A percentile compares a stretch with the other conserved stretches of the same genome.
Evolutionary conservation across 2,888 invertebrate genomes (phyloP).

Genomic region (Zhengitettix transpicula): DNA sequence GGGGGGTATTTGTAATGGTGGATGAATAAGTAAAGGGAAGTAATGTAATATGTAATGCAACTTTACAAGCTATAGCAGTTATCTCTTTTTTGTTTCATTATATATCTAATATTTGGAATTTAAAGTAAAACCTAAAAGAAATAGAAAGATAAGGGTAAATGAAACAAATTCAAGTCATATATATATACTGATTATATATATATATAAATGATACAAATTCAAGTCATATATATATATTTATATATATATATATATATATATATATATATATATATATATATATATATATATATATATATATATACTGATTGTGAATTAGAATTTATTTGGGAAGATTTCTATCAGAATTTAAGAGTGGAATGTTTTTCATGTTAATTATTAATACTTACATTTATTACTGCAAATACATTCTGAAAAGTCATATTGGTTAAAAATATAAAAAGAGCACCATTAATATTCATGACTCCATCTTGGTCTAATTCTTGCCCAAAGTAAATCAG

Average conservation of each 20-base stretch:
- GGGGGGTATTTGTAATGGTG: too few species aligned
- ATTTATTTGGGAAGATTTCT: too few species aligned
- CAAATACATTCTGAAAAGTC: conserved; percentile 90
- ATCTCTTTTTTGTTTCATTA: too few species aligned
- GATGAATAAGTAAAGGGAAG: too few species aligned
- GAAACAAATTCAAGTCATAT: not conserved
- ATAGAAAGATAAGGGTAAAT: not conserved
- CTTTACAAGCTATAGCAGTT: too few species aligned
- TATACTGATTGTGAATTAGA: too few species aligned
- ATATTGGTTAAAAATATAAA: conserved; percentile 82
- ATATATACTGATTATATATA: too few species aligned
- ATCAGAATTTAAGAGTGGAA: not conserved
- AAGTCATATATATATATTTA: not conserved
- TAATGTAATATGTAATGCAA: too few species aligned
- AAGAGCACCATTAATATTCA: conserved; percentile 86
- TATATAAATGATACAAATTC: too few species aligned
- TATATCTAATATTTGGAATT: not conserved
- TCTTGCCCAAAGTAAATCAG: conserved; percentile 72
- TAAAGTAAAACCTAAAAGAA: not conserved
- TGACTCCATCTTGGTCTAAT: conserved; percentile 71
- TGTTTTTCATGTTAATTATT: not conserved
- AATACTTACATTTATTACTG: conserved; percentile 72
- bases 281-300: too few species aligned
- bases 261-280: too few species aligned
- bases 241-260: not conserved